Base-by-base conservation (phyloP, 2,797 vertebrate species). In the Poeciliopsis presidionis region DNA sequence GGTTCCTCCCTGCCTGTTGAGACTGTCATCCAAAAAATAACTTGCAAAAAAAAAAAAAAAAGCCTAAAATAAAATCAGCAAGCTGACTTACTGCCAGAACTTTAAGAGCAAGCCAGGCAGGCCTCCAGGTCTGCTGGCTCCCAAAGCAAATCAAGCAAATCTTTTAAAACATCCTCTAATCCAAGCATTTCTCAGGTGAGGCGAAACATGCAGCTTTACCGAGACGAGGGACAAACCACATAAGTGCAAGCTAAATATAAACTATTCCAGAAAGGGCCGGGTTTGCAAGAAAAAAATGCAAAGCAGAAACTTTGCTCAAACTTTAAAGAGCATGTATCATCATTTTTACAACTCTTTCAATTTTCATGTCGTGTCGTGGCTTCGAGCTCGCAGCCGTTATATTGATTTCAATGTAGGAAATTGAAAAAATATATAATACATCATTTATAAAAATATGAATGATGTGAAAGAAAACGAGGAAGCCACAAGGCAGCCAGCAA, bases 71-170 rank as follows among this genome's bases (percentile, higher is more conserved):
- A 59, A 33, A 85, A 85, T 73, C 36, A 1, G 36, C 7, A 75
- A 4, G 8, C 49, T 74, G 70, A 80, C 70, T 80, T 25, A 3
- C 72, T 78, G 76, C 57, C 76, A 81, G 49, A 7, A 11, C 30
- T 30, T 6, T 20, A 63, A 33, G 57, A 72, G 67, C 67, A 72
- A 46, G 70, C 2, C 41, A 77, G 53, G 47, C 0, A 7, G 67
- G 72, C 61, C 72, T 28, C 77, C 59, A 79, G 72, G 55, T 79
- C 77, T 76, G 72, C 59, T 30, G 75, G 82, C 72, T 89, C 84
- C 81, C 74, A 45, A 5, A 79, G 82, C 83, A 85, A 88, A 89
- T 84, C 77, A 87, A 81, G 71, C 13, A 9, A 7, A 30, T 46
- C 30, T 73, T 81, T 80, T 41, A 73, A 79, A 77, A 47, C 39